phyloP scores from a whole-genome alignment of 1,140 invertebrate genomes.

The Arion vulgaris region DNA sequence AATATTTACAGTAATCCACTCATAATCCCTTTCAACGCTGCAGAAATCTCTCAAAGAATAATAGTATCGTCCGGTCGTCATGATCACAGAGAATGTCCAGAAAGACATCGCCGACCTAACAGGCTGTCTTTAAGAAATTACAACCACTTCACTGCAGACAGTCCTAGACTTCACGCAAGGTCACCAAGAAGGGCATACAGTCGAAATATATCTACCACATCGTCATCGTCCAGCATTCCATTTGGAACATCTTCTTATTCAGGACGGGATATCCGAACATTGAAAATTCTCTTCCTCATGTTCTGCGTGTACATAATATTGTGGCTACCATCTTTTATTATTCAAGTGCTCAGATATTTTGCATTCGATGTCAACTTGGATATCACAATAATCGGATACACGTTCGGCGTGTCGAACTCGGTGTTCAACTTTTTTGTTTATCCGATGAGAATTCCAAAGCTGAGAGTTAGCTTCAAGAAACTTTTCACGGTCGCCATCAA shows the following conservation, averaged over 20 bases:
- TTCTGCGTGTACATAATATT: slow-evolving; percentile 21
- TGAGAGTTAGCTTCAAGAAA: neutral
- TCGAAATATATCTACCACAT: neutral
- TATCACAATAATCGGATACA: neutral
- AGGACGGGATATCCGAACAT: slow-evolving; percentile 6
- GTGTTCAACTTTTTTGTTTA: slow-evolving; percentile 31
- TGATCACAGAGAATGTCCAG: too few relatives aligned
- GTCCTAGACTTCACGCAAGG: neutral
- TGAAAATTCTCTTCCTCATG: slow-evolving; percentile 21
- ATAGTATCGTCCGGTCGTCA: too few relatives aligned
- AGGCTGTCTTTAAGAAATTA: neutral
- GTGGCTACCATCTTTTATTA: slow-evolving; percentile 1
- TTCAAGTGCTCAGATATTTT: neutral
- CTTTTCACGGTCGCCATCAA: neutral
- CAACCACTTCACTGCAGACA: neutral
- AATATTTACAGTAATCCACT: too few relatives aligned
- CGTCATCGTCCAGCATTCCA: neutral
- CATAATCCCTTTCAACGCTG: too few relatives aligned
- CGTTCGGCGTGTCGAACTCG: slow-evolving; percentile 12
- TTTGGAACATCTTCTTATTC: neutral
- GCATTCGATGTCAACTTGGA: neutral
- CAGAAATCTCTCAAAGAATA: too few relatives aligned
- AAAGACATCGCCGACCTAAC: neutral
- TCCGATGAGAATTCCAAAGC: slow-evolving; percentile 14
- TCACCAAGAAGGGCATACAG: neutral